These are phyloP conservation scores for Yponomeuta malinellus DNA, from an alignment of 2,888 invertebrate genomes.

Conservation along the genomic window DNA sequence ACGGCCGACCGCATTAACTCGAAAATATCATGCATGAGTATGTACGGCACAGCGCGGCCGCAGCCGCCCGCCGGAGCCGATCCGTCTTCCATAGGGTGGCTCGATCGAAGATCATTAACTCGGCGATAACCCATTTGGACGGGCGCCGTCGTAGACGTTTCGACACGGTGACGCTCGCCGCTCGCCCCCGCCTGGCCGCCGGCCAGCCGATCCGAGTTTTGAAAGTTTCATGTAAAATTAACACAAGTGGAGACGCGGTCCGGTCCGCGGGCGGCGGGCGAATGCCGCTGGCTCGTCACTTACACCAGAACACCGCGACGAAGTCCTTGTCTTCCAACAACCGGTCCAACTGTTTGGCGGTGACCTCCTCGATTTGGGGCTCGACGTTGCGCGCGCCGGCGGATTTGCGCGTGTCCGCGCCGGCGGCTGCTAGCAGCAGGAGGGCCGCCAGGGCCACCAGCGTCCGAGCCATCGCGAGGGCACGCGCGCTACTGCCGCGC, in stretches of 20 bases:
- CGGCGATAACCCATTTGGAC: slow-evolving; percentile 63
- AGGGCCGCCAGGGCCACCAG: slow-evolving; percentile 66
- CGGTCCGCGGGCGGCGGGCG: slow-evolving; percentile 41
- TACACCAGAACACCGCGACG: slow-evolving; percentile 97
- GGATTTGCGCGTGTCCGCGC: slow-evolving; percentile 33
- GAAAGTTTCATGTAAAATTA: slow-evolving; percentile 39
- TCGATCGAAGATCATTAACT: slow-evolving; percentile 64
- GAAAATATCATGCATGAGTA: slow-evolving; percentile 47
- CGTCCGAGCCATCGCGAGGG: slow-evolving; percentile 72
- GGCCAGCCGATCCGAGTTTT: slow-evolving; percentile 33
- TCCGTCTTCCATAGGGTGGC: slow-evolving; percentile 37
- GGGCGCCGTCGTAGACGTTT: slow-evolving; percentile 57
- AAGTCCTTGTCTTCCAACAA: slow-evolving; percentile 93
- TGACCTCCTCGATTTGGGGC: slow-evolving; percentile 94
- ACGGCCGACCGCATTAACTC: slow-evolving; percentile 29
- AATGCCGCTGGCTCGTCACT: slow-evolving; percentile 71
- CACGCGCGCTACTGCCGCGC: slow-evolving; percentile 66
- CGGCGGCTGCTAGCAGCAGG: slow-evolving; percentile 73
- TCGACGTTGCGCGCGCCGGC: slow-evolving; percentile 69
- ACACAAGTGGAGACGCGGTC: slow-evolving; percentile 29
- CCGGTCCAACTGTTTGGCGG: slow-evolving; percentile 93
- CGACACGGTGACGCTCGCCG: slow-evolving; percentile 43
- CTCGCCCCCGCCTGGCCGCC: slow-evolving; percentile 46
- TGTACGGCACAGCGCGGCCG: slow-evolving; percentile 16
- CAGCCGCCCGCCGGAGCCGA: slow-evolving; percentile 25